These are phyloP conservation scores for Gobionotothen gibberifrons DNA, from an alignment of 2,797 vertebrate species.

Conservation along the genomic window DNA sequence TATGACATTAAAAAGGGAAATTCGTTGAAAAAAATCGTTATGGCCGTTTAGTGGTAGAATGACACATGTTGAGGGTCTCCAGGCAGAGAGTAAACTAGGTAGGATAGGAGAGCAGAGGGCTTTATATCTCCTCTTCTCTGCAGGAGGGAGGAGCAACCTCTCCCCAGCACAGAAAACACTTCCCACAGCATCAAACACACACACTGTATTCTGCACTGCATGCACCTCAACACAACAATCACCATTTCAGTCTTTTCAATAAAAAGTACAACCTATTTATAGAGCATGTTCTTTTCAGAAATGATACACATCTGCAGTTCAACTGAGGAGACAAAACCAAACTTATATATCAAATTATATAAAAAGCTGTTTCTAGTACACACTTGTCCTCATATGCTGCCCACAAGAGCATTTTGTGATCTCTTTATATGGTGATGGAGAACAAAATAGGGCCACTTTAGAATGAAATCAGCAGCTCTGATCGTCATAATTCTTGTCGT, in stretches of 20 bases:
- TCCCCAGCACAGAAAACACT: slow-evolving; percentile 4
- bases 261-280: slow-evolving; percentile 14
- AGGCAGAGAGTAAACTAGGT: background rate
- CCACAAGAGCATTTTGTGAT: slow-evolving; percentile 6
- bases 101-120: slow-evolving; percentile 10
- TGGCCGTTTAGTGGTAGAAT: background rate
- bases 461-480: slow-evolving; percentile 1
- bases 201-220: slow-evolving; percentile 2
- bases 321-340: background rate
- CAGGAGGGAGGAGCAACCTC: slow-evolving; percentile 71
- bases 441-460: slow-evolving; percentile 7
- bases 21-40: too few relatives aligned
- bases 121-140: slow-evolving; percentile 49
- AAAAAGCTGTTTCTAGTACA: background rate
- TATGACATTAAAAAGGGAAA: too few relatives aligned
- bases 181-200: slow-evolving; percentile 9
- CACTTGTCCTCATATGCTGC: background rate
- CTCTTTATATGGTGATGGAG: background rate
- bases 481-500: background rate
- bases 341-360: too few relatives aligned
- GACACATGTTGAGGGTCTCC: slow-evolving; percentile 23
- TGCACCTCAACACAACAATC: background rate
- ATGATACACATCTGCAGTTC: background rate
- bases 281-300: slow-evolving; percentile 9
- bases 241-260: background rate